Evolutionary conservation across 2,797 vertebrate species (phyloP).

Genomic region (Amblyopsis hoosieri): DNA sequence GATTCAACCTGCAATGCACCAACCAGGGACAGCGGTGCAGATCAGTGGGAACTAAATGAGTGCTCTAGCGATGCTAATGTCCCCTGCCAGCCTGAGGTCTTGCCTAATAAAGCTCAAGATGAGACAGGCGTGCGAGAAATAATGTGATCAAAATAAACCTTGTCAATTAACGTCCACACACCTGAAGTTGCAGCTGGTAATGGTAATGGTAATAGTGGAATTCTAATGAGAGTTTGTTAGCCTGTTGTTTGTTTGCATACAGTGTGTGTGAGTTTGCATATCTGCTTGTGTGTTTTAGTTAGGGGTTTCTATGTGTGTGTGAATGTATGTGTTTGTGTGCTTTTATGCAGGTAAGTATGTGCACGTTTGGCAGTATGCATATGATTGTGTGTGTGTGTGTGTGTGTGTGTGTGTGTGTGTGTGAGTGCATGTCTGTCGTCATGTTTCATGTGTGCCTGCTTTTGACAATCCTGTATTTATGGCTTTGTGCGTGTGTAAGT

Average conservation of each 20-base stretch:
- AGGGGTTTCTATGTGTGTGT: conserved; percentile 7
- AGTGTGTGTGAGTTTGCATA: not conserved
- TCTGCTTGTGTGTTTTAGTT: not conserved
- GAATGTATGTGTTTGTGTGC: conserved; percentile 9
- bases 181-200: conserved; percentile 62
- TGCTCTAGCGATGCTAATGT: conserved; percentile 64
- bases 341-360: conserved; percentile 5
- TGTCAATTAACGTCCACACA: conserved; percentile 61
- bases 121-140: conserved; percentile 54
- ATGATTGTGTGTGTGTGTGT: not conserved
- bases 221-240: conserved; percentile 37
- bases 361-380: not conserved
- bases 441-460: not conserved
- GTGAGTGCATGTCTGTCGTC: not conserved
- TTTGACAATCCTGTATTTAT: no score
- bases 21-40: conserved; percentile 37
- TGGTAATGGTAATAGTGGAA: conserved; percentile 57
- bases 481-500: not conserved
- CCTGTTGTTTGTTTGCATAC: not conserved
- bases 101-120: conserved; percentile 69
- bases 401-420: not conserved
- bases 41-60: conserved; percentile 54
- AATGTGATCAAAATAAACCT: conserved; percentile 62
- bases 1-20: conserved; percentile 71
- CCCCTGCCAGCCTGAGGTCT: conserved; percentile 61